Evolutionary conservation across 2,797 vertebrate genomes (phyloP), one percentile per base, ranked within the genome.

Genomic region (Silurus aristotelis): DNA sequence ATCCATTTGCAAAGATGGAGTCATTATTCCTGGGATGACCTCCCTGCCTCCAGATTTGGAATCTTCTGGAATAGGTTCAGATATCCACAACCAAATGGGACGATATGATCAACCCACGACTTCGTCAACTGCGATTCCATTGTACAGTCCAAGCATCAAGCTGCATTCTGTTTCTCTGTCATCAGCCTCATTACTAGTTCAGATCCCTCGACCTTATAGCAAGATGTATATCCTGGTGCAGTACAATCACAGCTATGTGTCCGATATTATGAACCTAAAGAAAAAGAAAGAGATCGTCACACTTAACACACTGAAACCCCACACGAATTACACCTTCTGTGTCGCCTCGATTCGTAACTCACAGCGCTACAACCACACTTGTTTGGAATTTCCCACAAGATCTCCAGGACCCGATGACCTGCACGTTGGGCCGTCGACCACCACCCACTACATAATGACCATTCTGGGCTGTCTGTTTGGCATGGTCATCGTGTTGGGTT

Each of bases 151-250:
- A 2, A 98, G 94, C 90, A 98, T 99, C 90, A 97, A 96, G 89
- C 94, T 99, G 79, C 96, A 98, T 56, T 96, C 96, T 0, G 96
- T 99, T 67, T 95, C 96, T 25, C 94, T 98, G 89, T 97, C 95
- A 60, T 95, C 97, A 0, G 98, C 98, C 80, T 96, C 97, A 6
- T 91, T 99, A 71, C 93, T 98, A 89, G 98, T 99, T 86, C 96
- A 97, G 87, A 99, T 99, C 80, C 98, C 98, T 2, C 95, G 94
- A 70, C 98, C 97, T 79, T 99, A 94, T 93, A 98, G 97, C 92
- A 99, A 99, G 94, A 98, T 99, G 97, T 99, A 99, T 17, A 96
- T 99, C 68, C 93, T 99, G 78, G 97, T 98, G 2, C 97, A 99
- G 52, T 98, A 99, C 93, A 99, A 99, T 91, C 94, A 97, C 81